phyloP scores from a whole-genome alignment of 2,113 vertebrate genomes.

The Lutjanus erythropterus region DNA sequence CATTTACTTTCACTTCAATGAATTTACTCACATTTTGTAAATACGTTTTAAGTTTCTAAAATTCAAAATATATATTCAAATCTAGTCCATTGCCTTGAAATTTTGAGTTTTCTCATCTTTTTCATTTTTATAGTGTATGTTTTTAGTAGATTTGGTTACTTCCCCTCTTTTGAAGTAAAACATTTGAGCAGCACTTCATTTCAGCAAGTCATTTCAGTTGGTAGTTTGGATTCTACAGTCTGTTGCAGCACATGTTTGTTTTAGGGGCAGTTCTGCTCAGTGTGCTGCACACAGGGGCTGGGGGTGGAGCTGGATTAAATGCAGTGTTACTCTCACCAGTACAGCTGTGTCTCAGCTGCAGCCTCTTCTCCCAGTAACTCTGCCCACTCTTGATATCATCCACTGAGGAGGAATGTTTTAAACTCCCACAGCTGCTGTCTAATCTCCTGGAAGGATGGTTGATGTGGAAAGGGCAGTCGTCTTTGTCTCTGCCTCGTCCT shows the following conservation, averaged over 20 bases:
- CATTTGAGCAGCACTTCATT: background rate
- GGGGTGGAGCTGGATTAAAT: background rate
- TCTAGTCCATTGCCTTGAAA: too few relatives aligned
- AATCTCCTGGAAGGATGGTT: slow-evolving; percentile 84
- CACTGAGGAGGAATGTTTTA: slow-evolving; percentile 87
- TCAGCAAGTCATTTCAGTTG: background rate
- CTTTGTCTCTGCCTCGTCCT: slow-evolving; percentile 1
- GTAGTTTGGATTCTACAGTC: background rate
- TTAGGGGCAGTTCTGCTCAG: too few relatives aligned
- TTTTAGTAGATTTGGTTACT: background rate
- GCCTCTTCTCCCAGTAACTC: slow-evolving; percentile 76
- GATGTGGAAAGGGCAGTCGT: slow-evolving; percentile 82
- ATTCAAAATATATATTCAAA: too few relatives aligned
- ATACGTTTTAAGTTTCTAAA: too few relatives aligned
- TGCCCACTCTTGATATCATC: slow-evolving; percentile 88
- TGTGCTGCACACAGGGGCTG: background rate
- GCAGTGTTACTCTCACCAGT: slow-evolving; percentile 66
- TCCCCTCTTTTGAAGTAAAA: background rate
- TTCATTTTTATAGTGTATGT: too few relatives aligned
- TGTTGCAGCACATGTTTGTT: background rate
- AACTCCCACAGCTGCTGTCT: slow-evolving; percentile 85
- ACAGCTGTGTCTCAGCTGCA: slow-evolving; percentile 84
- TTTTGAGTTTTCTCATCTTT: too few relatives aligned
- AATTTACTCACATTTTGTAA: too few relatives aligned
- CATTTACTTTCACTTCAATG: too few relatives aligned